Conservation (phyloP, 2,797 vertebrate genomes). For the Urophycis tenuis region DNA sequence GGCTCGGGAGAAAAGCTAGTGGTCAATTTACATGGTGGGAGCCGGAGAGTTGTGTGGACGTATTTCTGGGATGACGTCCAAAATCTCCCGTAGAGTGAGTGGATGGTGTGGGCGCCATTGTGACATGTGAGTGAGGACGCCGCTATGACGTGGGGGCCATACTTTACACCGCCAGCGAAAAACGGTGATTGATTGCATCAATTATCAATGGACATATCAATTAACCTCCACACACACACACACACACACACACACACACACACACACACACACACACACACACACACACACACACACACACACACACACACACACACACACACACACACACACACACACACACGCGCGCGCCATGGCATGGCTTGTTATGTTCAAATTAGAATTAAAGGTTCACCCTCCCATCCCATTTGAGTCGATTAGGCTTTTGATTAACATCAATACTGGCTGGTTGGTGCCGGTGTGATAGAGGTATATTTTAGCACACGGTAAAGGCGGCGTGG, state of each 20-base stretch:
- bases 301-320: not conserved
- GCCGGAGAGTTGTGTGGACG: not conserved
- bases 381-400: not conserved
- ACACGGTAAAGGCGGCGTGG: not conserved
- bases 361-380: not conserved
- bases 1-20: constrained; percentile 32
- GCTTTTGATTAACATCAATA: not conserved
- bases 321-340: not conserved
- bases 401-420: not conserved
- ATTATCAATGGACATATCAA: not conserved
- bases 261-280: not conserved
- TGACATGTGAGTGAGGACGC: not conserved
- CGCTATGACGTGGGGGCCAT: not conserved
- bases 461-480: not conserved
- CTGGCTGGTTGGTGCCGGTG: not conserved
- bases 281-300: not conserved
- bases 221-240: not conserved
- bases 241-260: not conserved
- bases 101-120: constrained; percentile 33
- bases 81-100: constrained; percentile 44
- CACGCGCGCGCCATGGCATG: not conserved
- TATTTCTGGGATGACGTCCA: constrained; percentile 49
- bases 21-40: constrained; percentile 35
- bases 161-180: not conserved
- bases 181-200: not conserved